phyloP scores from a whole-genome alignment of 2,113 vertebrate species.

The Asarcornis scutulata region DNA sequence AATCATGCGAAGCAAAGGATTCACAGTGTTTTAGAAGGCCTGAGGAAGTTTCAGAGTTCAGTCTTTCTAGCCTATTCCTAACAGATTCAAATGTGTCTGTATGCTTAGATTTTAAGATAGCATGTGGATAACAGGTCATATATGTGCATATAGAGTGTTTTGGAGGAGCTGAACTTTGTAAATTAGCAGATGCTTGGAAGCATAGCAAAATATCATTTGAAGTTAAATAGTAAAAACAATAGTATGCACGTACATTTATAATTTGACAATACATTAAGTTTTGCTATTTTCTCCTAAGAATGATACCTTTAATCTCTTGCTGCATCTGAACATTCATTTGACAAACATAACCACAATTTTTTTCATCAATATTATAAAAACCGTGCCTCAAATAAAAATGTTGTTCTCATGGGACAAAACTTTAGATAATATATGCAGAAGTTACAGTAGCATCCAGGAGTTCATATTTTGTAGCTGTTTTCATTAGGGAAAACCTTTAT shows the following conservation, averaged over 20 bases:
- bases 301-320: constrained; percentile 68
- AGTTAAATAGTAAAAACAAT: constrained; percentile 35
- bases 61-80: fast-evolving
- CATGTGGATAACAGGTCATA: neutral
- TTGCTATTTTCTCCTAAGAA: constrained; percentile 42
- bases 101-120: neutral
- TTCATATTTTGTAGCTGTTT: constrained; percentile 58
- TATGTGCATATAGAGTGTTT: fast-evolving
- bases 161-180: neutral
- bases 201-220: neutral
- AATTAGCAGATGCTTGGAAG: neutral
- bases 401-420: constrained; percentile 44
- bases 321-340: constrained; percentile 43
- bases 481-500: constrained; percentile 64
- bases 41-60: neutral
- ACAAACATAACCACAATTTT: neutral
- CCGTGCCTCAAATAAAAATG: constrained; percentile 38
- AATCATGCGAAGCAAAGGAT: neutral
- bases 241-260: neutral
- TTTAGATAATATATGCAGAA: constrained; percentile 53
- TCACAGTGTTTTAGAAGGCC: neutral
- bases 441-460: constrained; percentile 36
- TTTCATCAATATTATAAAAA: constrained; percentile 55
- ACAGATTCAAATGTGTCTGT: neutral
- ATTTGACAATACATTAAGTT: constrained; percentile 22